Evolutionary conservation across 2,888 invertebrate species (phyloP).

Genomic region (Ochropleura leucogaster): DNA sequence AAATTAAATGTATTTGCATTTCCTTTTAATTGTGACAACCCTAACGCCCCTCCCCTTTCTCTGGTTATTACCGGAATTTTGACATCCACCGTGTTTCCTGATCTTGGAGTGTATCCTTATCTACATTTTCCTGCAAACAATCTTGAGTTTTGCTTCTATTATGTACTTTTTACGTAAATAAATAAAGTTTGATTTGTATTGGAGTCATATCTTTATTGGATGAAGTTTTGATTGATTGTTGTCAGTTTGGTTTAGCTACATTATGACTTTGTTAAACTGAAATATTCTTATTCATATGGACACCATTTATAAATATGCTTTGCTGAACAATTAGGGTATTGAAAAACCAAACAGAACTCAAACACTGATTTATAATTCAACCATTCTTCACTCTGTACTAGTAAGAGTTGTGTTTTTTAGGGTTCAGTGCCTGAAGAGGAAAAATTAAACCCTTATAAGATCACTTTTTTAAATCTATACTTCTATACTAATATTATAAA

Average conservation of each 20-base stretch:
- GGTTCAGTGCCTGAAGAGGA: too few species aligned
- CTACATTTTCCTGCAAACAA: constrained; percentile 27
- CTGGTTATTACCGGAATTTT: constrained; percentile 51
- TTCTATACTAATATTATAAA: too few species aligned
- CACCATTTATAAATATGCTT: background rate
- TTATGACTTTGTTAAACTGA: background rate
- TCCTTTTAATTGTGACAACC: constrained; percentile 27
- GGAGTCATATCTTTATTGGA: background rate
- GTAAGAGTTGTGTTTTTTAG: too few species aligned
- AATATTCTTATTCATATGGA: background rate
- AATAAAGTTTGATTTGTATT: background rate
- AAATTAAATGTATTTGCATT: constrained; percentile 50
- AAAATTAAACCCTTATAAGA: too few species aligned
- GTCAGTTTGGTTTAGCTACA: background rate
- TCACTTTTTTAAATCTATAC: too few species aligned
- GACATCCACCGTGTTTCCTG: constrained; percentile 49
- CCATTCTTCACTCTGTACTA: background rate
- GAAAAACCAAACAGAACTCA: background rate
- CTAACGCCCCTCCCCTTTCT: constrained; percentile 22
- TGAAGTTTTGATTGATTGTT: background rate
- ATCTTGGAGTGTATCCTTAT: constrained; percentile 35
- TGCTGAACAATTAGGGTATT: background rate
- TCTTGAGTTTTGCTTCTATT: constrained; percentile 8
- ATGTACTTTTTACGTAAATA: background rate
- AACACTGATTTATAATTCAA: background rate